Percentiles rank a stretch among this genome's conserved stretches.
These are phyloP conservation scores for Fregetta grallaria DNA, from an alignment of 2,113 vertebrate species.

Conservation along the genomic window DNA sequence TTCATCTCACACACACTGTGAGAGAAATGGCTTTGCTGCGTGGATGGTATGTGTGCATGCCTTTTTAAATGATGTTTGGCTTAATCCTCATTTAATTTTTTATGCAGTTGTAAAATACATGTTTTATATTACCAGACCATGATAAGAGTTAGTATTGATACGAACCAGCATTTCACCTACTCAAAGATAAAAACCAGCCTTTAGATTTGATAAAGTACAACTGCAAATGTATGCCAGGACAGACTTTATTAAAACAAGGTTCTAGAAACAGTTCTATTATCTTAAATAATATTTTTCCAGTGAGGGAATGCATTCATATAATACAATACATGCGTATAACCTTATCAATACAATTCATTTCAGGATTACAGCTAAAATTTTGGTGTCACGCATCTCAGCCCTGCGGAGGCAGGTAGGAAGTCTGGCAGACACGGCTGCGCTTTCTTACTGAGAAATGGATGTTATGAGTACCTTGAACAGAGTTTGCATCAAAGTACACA, in stretches of 20 bases:
- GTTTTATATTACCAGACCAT: background rate
- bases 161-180: conserved; percentile 19
- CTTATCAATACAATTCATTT: conserved; percentile 4
- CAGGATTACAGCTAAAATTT: background rate
- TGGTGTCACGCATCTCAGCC: background rate
- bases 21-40: background rate
- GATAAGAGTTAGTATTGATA: conserved; percentile 33
- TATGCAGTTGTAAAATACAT: background rate
- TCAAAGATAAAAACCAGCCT: background rate
- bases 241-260: conserved; percentile 7
- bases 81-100: background rate
- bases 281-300: conserved; percentile 27
- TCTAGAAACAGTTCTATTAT: background rate
- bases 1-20: background rate
- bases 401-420: background rate
- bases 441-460: background rate
- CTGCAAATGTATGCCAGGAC: background rate
- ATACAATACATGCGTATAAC: background rate
- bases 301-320: background rate
- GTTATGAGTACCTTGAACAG: background rate
- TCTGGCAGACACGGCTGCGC: background rate
- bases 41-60: background rate
- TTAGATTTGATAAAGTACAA: conserved; percentile 1
- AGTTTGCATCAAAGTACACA: background rate
- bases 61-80: background rate